Percentiles rank a stretch among this genome's conserved stretches.
Conservation (phyloP, 1,140 invertebrate species). For the Phymastichus coffea region DNA sequence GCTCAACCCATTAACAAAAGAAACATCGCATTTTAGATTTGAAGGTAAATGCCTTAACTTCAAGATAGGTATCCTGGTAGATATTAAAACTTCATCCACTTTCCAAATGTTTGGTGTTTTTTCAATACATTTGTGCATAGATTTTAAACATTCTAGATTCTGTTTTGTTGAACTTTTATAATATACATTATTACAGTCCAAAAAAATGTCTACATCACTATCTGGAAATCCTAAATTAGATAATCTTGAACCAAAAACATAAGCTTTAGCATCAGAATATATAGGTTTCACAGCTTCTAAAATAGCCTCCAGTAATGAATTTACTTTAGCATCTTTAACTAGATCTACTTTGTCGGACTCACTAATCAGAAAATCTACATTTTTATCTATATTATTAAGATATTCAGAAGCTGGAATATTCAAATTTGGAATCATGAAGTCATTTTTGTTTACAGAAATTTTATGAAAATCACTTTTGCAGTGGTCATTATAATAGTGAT, state of each 20-base stretch:
- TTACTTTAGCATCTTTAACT: constrained; percentile 14
- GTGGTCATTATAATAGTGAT: constrained; percentile 27
- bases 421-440: constrained; percentile 21
- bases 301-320: constrained; percentile 30
- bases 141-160: not conserved
- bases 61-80: constrained; percentile 58
- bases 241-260: constrained; percentile 56
- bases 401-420: constrained; percentile 23
- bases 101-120: constrained; percentile 27
- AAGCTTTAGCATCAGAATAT: constrained; percentile 38
- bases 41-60: constrained; percentile 54
- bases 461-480: constrained; percentile 28
- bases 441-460: constrained; percentile 21
- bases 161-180: not conserved
- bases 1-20: constrained; percentile 59
- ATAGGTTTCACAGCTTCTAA: constrained; percentile 18
- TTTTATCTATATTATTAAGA: constrained; percentile 22
- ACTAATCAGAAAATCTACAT: constrained; percentile 11
- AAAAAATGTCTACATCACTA: constrained; percentile 58
- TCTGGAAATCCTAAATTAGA: constrained; percentile 46
- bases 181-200: constrained; percentile 46
- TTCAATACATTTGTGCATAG: constrained; percentile 11
- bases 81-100: constrained; percentile 30
- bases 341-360: constrained; percentile 16
- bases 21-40: constrained; percentile 59